Conservation (phyloP, 2,113 vertebrate genomes). For the Struthio camelus region DNA sequence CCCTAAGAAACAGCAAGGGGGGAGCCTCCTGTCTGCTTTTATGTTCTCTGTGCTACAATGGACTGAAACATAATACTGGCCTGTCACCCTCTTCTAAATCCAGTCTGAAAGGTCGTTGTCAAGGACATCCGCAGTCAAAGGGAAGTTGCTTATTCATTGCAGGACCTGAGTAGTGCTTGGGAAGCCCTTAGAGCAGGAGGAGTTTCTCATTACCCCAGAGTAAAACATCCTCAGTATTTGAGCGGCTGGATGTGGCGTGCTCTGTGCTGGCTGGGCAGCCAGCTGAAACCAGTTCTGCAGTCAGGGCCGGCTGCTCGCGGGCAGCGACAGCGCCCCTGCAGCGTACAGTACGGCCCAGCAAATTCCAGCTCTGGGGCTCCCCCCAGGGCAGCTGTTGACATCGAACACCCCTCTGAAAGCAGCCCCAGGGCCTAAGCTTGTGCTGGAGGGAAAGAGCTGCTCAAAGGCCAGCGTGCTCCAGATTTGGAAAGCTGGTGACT, state of each 20-base stretch:
- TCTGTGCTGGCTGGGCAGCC: background rate
- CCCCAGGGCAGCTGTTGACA: background rate
- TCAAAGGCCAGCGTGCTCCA: too few relatives aligned
- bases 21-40: too few relatives aligned
- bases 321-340: too few relatives aligned
- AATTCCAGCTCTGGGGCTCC: background rate
- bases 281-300: background rate
- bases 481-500: background rate
- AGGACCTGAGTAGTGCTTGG: background rate
- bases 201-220: background rate
- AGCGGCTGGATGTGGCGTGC: background rate
- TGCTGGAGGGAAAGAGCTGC: background rate
- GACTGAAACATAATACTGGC: accelerated
- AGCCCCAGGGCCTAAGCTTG: too few relatives aligned
- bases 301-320: too few relatives aligned
- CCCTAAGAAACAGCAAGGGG: background rate
- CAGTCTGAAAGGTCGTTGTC: background rate
- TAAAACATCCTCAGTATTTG: background rate
- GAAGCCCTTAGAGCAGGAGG: accelerated
- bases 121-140: background rate
- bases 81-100: background rate
- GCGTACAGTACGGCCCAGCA: background rate
- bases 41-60: background rate
- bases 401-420: background rate
- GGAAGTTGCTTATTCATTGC: background rate